Evolutionary conservation across 2,888 invertebrate species (phyloP), one percentile per base, ranked within the genome.

Genomic region (Archips xylosteana): DNA sequence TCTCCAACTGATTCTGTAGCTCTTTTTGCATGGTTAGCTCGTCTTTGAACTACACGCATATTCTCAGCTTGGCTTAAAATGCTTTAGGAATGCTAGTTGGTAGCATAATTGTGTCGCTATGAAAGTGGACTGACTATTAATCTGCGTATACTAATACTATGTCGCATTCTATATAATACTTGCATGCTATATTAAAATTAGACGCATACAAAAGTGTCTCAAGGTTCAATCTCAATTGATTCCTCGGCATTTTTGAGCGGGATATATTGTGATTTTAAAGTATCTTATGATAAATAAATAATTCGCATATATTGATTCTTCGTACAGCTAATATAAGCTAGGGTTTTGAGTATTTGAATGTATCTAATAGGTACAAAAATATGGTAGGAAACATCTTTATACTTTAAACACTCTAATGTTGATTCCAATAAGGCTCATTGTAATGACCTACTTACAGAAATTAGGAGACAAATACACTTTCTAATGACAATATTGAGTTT

Each of bases 31-130:
- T 45, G 45, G 12, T 45, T 12, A 39, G 4, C 45, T 12, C 10
- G 45, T 10, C 9, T 45, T 10, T 45, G 45, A 45, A 45, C 45
- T 45, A 10, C 49, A 68, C 49, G 61, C 62, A 45, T 59, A 67
- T 74, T 78, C 67, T 78, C 78, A 83, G 82, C 80, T 85, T 82
- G 83, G 81, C 85, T 84, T 79, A 84, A 87, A 87, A 89, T 87
- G 88, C 88, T 63, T n/a, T 64, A 85, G 89, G 87, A 89, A 89
- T 89, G 89, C 86, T 78, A 82, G 67, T 60, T 83, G 75, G 77
- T 79, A 84, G 85, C 85, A 86, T 81, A 62, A 62, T 12, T 74
- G 80, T 82, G 84, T 80, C 85, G 81, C 80, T 71, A 69, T 62
- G 32, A 51, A 68, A 71, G 57, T 69, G 63, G 78, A 78, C 83